Evolutionary conservation across 1,140 invertebrate genomes (phyloP).

Genomic region (Aleiodes sp.): DNA sequence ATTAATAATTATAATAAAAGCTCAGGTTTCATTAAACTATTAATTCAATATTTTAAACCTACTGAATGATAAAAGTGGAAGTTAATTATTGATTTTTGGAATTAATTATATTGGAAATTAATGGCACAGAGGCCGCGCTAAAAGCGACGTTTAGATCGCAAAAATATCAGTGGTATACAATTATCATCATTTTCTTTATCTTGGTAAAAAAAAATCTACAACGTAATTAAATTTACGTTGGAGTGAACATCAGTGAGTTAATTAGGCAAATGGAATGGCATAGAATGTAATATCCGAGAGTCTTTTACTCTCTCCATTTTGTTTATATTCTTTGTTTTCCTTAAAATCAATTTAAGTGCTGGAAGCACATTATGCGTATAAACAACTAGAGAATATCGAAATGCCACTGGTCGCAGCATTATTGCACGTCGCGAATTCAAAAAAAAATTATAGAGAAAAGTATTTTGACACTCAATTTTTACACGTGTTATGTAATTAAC

Average conservation of each 20-base stretch:
- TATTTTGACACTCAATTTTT: background rate
- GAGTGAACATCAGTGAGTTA: background rate
- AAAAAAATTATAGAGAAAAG: background rate
- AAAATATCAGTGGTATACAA: too few relatives aligned
- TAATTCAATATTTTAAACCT: background rate
- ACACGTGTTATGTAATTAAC: background rate
- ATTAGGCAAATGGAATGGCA: conserved; percentile 10
- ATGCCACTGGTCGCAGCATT: background rate
- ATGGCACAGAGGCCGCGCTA: conserved; percentile 12
- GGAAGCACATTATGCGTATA: background rate
- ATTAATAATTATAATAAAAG: background rate
- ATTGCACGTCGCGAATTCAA: conserved; percentile 10
- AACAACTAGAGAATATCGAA: background rate
- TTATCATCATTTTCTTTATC: too few relatives aligned
- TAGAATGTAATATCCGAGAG: conserved; percentile 4
- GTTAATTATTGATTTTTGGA: background rate
- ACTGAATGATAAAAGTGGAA: background rate
- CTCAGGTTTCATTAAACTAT: background rate
- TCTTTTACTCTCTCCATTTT: background rate
- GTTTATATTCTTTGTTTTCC: background rate
- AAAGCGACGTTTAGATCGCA: background rate
- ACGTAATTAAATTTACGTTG: background rate
- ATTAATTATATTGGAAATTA: background rate
- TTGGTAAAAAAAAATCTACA: background rate
- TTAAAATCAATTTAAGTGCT: conserved; percentile 2